Evolutionary conservation across 2,113 vertebrate species (phyloP), one percentile per base, ranked within the genome.

Genomic region (Carassius auratus): DNA sequence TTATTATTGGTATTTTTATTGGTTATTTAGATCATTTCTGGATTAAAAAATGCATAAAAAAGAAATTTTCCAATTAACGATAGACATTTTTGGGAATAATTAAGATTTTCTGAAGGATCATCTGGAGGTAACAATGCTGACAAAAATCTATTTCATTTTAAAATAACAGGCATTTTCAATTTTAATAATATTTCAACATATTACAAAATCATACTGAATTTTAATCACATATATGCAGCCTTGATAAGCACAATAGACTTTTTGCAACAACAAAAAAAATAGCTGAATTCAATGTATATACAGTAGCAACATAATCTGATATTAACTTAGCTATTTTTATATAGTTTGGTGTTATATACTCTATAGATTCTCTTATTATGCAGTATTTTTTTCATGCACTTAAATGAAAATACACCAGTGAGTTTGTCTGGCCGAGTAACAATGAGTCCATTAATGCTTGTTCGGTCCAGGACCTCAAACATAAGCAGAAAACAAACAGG

Each of bases 381-480:
- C 36, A 71, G 0, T 0, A 0, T 0, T 38, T 38, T n/a, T 4
- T 19, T 17, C 15, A 21, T 9, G 68, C 36, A 8, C 17, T 33
- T 69, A 19, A 19, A 69, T 38, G n/a, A 52, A 76, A 76, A 52
- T 52, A 14, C 8, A 23, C 23, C 21, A 17, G 5, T 85, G 73
- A 55, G 62, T 76, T 73, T 12, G 84, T 81, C 81, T 88, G 87
- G 87, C 68, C 80, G 86, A 81, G 59, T 79, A 76, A 62, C 76
- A 79, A 76, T 92, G 91, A 81, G 85, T 64, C 89, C 85, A 86
- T 91, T 87, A 85, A 88, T 64, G 84, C 87, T 87, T 90, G 90
- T 91, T 89, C 74, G 81, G 87, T 38, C 17, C 68, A 73, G 75
- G 80, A 87, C 75, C 89, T 73, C 48, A 83, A 88, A 86, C 57